phyloP scores from a whole-genome alignment of 37 sponge, comb jelly and placozoan species.

The Aplysina aerophoba region DNA sequence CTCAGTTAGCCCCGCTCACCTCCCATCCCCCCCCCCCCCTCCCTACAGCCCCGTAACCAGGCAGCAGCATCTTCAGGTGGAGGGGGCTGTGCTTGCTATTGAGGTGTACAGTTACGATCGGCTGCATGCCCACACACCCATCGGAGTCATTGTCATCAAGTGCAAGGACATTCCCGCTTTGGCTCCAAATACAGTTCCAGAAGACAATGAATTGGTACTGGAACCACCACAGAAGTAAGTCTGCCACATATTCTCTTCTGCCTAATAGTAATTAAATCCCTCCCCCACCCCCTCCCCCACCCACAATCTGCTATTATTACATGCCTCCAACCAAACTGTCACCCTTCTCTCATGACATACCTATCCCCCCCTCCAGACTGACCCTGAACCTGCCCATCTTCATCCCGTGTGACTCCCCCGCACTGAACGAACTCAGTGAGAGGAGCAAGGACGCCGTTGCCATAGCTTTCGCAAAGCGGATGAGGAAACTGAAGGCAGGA shows the following conservation, averaged over 20 bases:
- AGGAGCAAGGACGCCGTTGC: neutral
- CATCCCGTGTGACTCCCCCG: neutral
- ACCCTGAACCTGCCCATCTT: conserved; percentile 1
- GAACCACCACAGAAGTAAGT: neutral
- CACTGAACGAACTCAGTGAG: neutral
- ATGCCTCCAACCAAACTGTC: neutral
- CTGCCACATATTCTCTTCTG: neutral
- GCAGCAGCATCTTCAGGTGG: neutral
- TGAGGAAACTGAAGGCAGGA: neutral
- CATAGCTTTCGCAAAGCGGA: neutral
- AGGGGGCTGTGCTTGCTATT: conserved; percentile 55
- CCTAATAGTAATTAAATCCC: too few relatives aligned
- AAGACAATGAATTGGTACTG: conserved; percentile 2
- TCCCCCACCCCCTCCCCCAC: neutral
- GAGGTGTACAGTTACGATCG: conserved; percentile 60
- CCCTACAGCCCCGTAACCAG: neutral
- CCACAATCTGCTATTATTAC: neutral
- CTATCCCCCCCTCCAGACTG: neutral
- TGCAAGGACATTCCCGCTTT: conserved; percentile 35
- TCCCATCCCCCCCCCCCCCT: neutral
- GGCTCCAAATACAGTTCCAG: neutral
- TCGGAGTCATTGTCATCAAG: conserved; percentile 57
- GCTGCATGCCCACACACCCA: conserved; percentile 52
- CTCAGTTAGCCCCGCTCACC: too few relatives aligned
- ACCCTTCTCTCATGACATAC: too few relatives aligned